These are phyloP conservation scores for Babylonia areolata DNA, from an alignment of 1,140 invertebrate genomes.

Conservation along the genomic window DNA sequence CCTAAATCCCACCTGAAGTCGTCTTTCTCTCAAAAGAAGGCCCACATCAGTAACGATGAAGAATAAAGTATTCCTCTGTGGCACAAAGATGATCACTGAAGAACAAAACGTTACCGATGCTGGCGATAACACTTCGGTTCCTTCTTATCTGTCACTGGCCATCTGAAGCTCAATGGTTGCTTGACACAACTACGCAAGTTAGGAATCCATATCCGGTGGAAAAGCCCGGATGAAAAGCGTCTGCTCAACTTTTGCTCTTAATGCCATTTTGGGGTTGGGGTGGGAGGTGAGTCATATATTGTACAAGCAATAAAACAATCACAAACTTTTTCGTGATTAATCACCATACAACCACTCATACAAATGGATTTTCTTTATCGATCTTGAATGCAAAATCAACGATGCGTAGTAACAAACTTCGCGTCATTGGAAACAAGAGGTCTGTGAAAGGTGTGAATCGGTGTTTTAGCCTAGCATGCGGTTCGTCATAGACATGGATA, in stretches of 20 bases:
- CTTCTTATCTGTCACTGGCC: constrained; percentile 3
- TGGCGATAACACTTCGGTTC: constrained; percentile 18
- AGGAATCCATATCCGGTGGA: constrained; percentile 16
- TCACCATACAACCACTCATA: no score
- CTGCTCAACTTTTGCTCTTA: background rate
- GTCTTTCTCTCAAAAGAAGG: constrained; percentile 14
- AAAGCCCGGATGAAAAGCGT: constrained; percentile 31
- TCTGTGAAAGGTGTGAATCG: no score
- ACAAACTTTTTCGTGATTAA: no score
- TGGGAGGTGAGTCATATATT: no score
- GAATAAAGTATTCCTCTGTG: background rate
- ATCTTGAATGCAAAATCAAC: no score
- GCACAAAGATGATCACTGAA: background rate
- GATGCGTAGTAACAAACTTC: no score
- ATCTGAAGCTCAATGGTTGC: constrained; percentile 40
- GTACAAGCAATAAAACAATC: no score
- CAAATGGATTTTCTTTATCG: no score
- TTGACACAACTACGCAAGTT: constrained; percentile 40
- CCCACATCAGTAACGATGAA: background rate
- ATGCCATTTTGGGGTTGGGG: no score
- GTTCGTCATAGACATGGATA: no score
- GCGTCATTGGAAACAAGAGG: no score
- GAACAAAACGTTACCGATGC: constrained; percentile 22
- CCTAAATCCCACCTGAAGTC: background rate
- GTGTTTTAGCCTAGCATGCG: no score